Base-by-base conservation (phyloP, 2,888 invertebrate genomes). In the Sericinus montela region DNA sequence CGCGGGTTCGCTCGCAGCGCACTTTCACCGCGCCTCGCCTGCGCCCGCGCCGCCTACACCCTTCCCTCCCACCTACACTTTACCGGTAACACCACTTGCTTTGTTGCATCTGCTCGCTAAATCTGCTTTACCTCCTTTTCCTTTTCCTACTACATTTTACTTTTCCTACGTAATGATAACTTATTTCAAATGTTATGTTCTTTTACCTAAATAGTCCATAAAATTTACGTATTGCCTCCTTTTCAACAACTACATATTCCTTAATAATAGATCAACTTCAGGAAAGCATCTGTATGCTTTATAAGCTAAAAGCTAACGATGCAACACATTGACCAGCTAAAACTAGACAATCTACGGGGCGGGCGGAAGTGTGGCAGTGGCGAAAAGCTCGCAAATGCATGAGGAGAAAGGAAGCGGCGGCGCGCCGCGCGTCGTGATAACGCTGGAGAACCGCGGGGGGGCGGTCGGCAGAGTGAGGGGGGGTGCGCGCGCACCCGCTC, bases 361-460 rank as follows among this genome's bases (percentile, higher is more conserved):
- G 81, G 80, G 82, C 86, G 87, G 85, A 87, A 86, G 83, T 83
- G 75, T 81, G 79, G 82, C 79, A 83, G 81, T 80, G 80, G 84
- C 85, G 86, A 85, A 87, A 86, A 85, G 83, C 86, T 86, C 81
- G 80, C 81, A 80, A 82, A 84, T 84, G 85, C 85, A 87, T 75
- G 83, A 86, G 77, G 86, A 86, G 88, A 85, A 86, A 85, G 88
- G 87, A 87, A 85, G 84, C 79, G 73, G 84, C 79, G 73, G 80
- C 76, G 84, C 81, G 83, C 77, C 80, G 80, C 72, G 77, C 79
- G 80, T 76, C 77, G 76, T 82, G 84, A 84, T 85, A 86, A 85
- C 85, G 83, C 84, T 77, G 72, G 38, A 37, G 45, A 37, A n/a
- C 14, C 9, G 38, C 78, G 74, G 81, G 78, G n/a, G 80, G 78